Conservation (phyloP, 2,888 invertebrate species). For the Choreutis nemorana region DNA sequence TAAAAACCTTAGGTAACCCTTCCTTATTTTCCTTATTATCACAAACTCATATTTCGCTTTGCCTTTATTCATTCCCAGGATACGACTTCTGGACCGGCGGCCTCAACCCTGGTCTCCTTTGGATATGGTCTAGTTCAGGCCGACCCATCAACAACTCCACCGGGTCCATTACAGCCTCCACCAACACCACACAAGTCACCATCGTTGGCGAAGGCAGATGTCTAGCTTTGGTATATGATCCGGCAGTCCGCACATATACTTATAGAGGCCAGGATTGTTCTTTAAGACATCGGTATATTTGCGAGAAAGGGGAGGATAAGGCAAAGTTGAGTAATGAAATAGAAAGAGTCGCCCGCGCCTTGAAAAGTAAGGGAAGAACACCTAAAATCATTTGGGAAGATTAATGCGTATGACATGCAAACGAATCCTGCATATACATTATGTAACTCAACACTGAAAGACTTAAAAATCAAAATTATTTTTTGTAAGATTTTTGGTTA, state of each 20-base stretch:
- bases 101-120: conserved; percentile 82
- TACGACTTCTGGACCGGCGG: conserved; percentile 86
- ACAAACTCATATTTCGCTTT: no score
- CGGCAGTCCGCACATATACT: conserved; percentile 64
- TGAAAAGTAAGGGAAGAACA: neutral
- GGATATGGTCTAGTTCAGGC: conserved; percentile 89
- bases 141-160: conserved; percentile 70
- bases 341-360: conserved; percentile 38
- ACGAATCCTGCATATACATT: no score
- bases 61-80: conserved; percentile 47
- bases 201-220: conserved; percentile 74
- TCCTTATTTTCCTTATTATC: no score
- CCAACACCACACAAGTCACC: conserved; percentile 8
- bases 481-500: no score
- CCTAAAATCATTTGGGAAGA: no score
- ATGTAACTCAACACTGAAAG: no score
- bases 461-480: no score
- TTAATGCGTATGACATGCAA: no score
- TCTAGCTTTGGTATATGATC: conserved; percentile 72
- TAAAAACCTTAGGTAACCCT: neutral
- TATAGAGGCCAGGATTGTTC: conserved; percentile 81
- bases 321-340: conserved; percentile 70
- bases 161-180: no score
- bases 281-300: conserved; percentile 72
- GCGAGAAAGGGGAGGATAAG: conserved; percentile 71